Base-by-base conservation (phyloP, 1,140 invertebrate genomes). In the Brachionus manjavacas region DNA sequence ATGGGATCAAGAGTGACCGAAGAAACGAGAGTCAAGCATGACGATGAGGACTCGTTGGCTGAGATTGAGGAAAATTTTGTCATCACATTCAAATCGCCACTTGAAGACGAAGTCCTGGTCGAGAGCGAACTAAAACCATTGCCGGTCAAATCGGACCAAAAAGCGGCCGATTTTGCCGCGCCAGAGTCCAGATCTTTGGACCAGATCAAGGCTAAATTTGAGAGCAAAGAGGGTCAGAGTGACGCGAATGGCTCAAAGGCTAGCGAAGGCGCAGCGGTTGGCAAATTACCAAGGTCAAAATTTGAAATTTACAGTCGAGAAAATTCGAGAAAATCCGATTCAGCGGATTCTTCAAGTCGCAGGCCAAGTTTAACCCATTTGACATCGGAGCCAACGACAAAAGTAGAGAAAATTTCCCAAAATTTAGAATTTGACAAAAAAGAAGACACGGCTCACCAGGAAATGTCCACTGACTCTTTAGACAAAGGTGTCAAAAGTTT, bases 21-120 rank as follows among this genome's bases (percentile, higher is more conserved):
- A 7, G 23, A 46, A n/a, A 4, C 16, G 7, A 11, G 9, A 2
- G 9, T 3, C 2, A 76, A 49, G 9, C n/a, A 43, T 1, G 41
- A 76, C 9, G 72, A 76, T 52, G 41, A 76, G 20, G 72, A 76
- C 25, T 76, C 72, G 25, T 49, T 76, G 43, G 72, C 72, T 9
- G 72, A 76, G 7, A 76, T 76, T 14, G 72, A 76, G 25, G 72
- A 76, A 76, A 76, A 76, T 76, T 76, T 76, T 76, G 72, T 76
- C 9, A 49, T 76, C 12, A 76, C 72, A 49, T 76, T 49, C 41
- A 76, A 76, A 49, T 74, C 39, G 11, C 72, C 72, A 49, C 7
- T 41, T 20, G 68, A 72, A 41, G 20, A 41, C 23, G 35, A 35
- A 39, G 35, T 39, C 7, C 9, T 72, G 8, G 68, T 72, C 35